Base-by-base conservation (phyloP, 2,888 invertebrate genomes). In the Spilosoma lubricipeda region DNA sequence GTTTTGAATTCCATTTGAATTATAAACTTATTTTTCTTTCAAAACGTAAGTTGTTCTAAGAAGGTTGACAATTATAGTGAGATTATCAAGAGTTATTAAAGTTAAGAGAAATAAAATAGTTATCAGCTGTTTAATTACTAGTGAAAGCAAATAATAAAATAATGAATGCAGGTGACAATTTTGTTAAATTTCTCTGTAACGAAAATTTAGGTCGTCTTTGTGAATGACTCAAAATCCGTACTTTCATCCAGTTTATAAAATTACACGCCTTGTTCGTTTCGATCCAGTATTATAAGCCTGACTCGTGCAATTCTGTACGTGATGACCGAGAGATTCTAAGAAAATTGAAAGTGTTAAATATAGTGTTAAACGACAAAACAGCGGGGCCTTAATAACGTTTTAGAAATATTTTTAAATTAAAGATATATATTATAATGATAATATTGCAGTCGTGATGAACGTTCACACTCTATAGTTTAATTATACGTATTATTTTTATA, bases 231-330 rank as follows among this genome's bases (percentile, higher is more conserved):
- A 73, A 80, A 84, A 87, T 85, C 73, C 79, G 78, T 82, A 91
- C 92, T 93, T 93, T 93, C 91, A 88, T 92, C 88, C 83, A 85
- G 82, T 89, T 92, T 87, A 90, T 88, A 88, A 83, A 91, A 93
- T 94, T 92, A 92, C 89, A 92, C 85, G 92, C 90, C 84, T 91
- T 92, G 90, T 90, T 88, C 82, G 86, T 87, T 90, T 89, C 88
- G 89, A 90, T 88, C 81, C 89, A 91, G 88, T 81, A 88, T 82
- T 86, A 82, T 89, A 86, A 86, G 81, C 81, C 87, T 90, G 90
- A 90, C 89, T 87, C 80, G 86, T 81, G 79, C 83, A 84, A 90
- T 89, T 90, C 83, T 84, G 80, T 86, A 87, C 85, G 71, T 65
- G 85, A 74, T 80, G 73, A 83, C 86, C 82, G 86, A 90, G 88